Conservation (phyloP, 2,797 vertebrate species). For the Natrix natrix region DNA sequence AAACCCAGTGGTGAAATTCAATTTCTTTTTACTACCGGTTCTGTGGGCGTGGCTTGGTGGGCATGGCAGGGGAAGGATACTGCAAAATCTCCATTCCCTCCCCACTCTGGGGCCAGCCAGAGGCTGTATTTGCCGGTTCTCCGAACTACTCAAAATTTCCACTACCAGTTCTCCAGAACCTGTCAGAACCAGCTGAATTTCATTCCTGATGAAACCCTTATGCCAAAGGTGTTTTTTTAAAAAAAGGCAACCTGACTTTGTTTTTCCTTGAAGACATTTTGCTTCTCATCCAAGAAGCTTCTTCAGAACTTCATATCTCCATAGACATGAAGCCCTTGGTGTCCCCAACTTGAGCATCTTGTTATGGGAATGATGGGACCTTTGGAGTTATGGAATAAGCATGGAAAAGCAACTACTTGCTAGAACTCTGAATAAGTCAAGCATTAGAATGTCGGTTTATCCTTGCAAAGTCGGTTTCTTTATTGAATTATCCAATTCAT, state of each 20-base stretch:
- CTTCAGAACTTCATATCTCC: neutral
- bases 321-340: too few species aligned
- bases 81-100: too few species aligned
- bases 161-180: too few species aligned
- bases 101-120: too few species aligned
- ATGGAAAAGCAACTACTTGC: neutral
- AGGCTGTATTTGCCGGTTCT: too few species aligned
- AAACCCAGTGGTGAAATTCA: neutral
- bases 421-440: neutral
- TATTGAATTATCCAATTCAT: neutral
- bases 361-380: neutral
- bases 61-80: too few species aligned
- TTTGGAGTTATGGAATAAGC: neutral
- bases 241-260: neutral
- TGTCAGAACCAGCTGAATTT: too few species aligned
- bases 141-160: too few species aligned
- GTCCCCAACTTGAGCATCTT: neutral
- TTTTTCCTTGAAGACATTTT: neutral
- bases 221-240: neutral
- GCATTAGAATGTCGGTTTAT: neutral
- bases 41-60: too few species aligned
- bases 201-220: neutral
- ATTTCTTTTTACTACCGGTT: too few species aligned
- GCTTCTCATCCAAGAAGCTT: neutral
- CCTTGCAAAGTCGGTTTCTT: neutral